These are phyloP conservation scores for Parnassius apollo DNA, from an alignment of 2,888 invertebrate species.

Conservation along the genomic window DNA sequence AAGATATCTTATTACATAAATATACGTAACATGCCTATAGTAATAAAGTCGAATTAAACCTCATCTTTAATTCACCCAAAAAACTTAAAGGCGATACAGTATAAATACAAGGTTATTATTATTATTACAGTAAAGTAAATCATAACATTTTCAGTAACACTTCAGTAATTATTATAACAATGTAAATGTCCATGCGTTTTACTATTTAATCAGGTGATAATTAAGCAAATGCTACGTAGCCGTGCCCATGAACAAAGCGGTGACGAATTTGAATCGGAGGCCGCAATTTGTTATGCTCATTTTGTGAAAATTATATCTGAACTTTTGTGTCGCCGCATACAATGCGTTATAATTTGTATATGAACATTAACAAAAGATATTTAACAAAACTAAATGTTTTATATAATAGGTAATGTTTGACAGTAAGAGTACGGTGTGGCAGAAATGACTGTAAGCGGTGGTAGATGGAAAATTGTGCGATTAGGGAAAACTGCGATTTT, in stretches of 20 bases:
- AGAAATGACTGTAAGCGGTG: too few relatives aligned
- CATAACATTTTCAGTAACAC: neutral
- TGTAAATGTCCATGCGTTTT: neutral
- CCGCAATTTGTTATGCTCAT: conserved; percentile 1
- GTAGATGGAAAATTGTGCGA: too few relatives aligned
- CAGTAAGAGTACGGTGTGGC: too few relatives aligned
- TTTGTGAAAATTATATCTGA: neutral
- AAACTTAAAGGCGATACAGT: too few relatives aligned
- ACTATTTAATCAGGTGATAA: conserved; percentile 13
- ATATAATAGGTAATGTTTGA: too few relatives aligned
- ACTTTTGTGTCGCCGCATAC: neutral
- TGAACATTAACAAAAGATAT: neutral
- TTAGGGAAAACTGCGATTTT: too few relatives aligned
- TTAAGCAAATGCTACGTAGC: conserved; percentile 3
- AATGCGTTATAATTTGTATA: neutral
- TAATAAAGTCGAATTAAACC: too few relatives aligned
- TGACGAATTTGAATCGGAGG: conserved; percentile 5
- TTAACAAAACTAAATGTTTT: neutral
- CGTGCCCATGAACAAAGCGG: conserved; percentile 7
- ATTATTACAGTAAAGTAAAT: too few relatives aligned
- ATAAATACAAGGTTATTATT: too few relatives aligned
- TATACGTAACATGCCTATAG: too few relatives aligned
- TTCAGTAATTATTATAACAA: neutral
- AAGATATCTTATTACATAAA: too few relatives aligned
- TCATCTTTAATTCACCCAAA: too few relatives aligned